phyloP scores from a whole-genome alignment of 2,113 vertebrate species.

The Paradisaea rubra region DNA sequence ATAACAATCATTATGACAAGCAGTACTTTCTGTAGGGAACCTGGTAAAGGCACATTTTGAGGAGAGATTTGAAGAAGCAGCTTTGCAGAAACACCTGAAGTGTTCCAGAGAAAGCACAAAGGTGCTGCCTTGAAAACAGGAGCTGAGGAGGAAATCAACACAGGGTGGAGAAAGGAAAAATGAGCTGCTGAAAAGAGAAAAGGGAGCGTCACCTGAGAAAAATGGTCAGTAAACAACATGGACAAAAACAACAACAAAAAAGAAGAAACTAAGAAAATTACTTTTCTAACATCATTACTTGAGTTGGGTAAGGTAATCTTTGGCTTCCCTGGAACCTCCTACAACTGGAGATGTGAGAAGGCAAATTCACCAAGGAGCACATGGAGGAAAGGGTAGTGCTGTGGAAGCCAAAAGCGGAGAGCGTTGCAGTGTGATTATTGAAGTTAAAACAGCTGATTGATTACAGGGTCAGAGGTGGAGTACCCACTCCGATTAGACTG shows the following conservation, averaged over 20 bases:
- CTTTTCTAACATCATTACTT: neutral
- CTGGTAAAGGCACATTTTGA: neutral
- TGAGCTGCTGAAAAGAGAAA: neutral
- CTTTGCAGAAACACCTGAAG: neutral
- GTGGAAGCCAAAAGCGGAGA: neutral
- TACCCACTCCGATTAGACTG: neutral
- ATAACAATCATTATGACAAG: neutral
- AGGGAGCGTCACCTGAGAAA: neutral
- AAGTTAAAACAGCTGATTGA: neutral
- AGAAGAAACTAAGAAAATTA: neutral
- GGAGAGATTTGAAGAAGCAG: neutral
- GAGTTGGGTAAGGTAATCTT: neutral
- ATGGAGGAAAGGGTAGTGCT: accelerated
- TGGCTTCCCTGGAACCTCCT: neutral
- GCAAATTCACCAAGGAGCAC: neutral
- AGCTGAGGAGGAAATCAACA: neutral
- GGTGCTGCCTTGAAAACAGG: neutral
- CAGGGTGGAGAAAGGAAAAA: neutral
- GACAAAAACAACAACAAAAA: neutral
- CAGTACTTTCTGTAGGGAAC: neutral
- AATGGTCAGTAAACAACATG: neutral
- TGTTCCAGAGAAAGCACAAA: neutral
- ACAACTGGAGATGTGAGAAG: neutral
- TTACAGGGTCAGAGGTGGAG: neutral
- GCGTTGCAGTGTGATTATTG: neutral